A percentile compares a stretch with the other conserved stretches of the same genome.
Conservation (phyloP, 2,888 invertebrate genomes). For the Labia minor region DNA sequence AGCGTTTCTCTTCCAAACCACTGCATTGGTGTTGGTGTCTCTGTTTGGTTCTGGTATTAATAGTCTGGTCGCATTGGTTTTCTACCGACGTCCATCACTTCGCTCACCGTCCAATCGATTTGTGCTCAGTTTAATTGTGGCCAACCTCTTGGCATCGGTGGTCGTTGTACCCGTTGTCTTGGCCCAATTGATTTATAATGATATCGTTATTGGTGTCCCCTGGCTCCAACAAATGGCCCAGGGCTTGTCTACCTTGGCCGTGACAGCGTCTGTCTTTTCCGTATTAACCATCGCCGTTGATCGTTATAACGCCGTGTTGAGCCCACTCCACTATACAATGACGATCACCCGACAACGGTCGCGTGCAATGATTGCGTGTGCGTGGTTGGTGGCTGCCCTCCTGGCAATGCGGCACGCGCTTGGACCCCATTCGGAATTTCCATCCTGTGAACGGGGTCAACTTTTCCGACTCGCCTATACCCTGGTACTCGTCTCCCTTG, state of each 20-base stretch:
- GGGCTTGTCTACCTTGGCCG: conserved; percentile 37
- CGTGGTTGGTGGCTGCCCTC: conserved; percentile 36
- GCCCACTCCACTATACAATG: conserved; percentile 43
- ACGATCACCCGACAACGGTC: conserved; percentile 38
- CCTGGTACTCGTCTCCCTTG: conserved; percentile 35
- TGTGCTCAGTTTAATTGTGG: conserved; percentile 40
- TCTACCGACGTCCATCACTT: conserved; percentile 38
- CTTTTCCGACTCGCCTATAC: conserved; percentile 33
- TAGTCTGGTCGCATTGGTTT: conserved; percentile 38
- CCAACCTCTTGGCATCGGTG: conserved; percentile 39
- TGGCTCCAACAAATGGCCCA: conserved; percentile 33
- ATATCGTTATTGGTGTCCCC: conserved; percentile 26
- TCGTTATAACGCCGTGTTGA: conserved; percentile 40
- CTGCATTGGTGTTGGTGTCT: conserved; percentile 24
- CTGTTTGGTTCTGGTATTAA: conserved; percentile 30
- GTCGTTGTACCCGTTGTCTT: conserved; percentile 38
- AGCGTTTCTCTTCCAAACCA: conserved; percentile 20
- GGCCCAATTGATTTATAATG: conserved; percentile 34
- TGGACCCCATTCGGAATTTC: conserved; percentile 23
- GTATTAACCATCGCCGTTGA: conserved; percentile 41
- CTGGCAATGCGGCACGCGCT: conserved; percentile 31
- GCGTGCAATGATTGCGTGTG: conserved; percentile 35
- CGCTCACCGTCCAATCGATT: conserved; percentile 41
- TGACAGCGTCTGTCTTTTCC: conserved; percentile 40
- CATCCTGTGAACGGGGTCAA: conserved; percentile 23